phyloP scores from a whole-genome alignment of 2,113 vertebrate genomes.

The Macrotus californicus region DNA sequence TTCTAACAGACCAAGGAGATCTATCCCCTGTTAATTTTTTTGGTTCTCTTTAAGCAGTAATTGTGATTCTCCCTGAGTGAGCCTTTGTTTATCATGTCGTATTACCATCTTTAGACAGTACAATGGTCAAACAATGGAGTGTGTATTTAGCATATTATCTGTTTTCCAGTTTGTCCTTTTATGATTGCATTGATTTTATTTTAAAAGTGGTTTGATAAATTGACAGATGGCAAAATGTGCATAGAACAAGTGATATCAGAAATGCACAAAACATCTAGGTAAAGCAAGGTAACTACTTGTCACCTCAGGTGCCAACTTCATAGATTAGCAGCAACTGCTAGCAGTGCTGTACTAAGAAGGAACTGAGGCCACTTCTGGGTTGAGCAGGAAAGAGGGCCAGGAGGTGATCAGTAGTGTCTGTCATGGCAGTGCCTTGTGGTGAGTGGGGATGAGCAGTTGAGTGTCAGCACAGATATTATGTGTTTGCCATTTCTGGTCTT shows the following conservation, averaged over 20 bases:
- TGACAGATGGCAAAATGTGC: background rate
- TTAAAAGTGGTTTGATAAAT: background rate
- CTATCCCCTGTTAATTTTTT: background rate
- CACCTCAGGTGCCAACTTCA: background rate
- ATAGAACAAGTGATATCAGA: background rate
- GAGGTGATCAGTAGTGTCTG: background rate
- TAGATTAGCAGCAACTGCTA: background rate
- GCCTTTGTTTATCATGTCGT: background rate
- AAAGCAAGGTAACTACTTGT: background rate
- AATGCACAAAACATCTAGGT: background rate
- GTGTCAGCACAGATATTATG: background rate
- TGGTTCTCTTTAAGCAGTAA: background rate
- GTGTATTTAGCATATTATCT: background rate
- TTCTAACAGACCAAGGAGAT: background rate
- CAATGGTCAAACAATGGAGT: background rate
- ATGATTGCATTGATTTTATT: background rate
- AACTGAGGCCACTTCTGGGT: background rate
- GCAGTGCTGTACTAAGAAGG: background rate
- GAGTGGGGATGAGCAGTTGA: background rate
- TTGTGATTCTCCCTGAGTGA: background rate
- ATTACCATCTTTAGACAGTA: background rate
- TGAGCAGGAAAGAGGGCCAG: background rate
- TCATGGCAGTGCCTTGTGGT: background rate
- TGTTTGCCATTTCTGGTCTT: background rate
- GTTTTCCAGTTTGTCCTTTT: background rate